Percentiles rank a stretch among this genome's conserved stretches.
phyloP scores from a whole-genome alignment of 2,797 vertebrate genomes.

The Momotus momota region DNA sequence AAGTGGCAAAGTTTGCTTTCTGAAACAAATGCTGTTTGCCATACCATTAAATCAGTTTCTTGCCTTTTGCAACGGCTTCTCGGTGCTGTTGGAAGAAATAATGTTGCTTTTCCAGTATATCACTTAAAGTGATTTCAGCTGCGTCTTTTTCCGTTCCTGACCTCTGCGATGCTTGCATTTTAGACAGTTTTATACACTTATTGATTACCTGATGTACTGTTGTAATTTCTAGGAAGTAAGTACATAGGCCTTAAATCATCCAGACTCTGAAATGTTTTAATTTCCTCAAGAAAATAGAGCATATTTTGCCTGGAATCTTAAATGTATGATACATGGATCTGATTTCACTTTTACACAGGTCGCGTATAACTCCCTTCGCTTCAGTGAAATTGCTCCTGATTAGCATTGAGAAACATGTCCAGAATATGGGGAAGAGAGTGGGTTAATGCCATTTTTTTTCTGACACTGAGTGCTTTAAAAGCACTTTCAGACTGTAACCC shows the following conservation, averaged over 20 bases:
- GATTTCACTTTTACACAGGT: constrained; percentile 1
- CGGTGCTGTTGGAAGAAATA: constrained; percentile 51
- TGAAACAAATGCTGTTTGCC: constrained; percentile 21
- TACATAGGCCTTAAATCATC: constrained; percentile 50
- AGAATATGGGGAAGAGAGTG: neutral
- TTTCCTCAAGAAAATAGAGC: constrained; percentile 63
- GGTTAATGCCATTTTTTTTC: constrained; percentile 57
- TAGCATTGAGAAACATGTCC: constrained; percentile 18
- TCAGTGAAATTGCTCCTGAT: constrained; percentile 36
- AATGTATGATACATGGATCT: neutral
- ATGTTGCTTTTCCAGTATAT: constrained; percentile 56
- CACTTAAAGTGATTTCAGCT: constrained; percentile 58
- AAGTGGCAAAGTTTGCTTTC: constrained; percentile 27
- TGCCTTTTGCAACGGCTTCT: constrained; percentile 33
- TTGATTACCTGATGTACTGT: constrained; percentile 62
- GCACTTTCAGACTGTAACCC: constrained; percentile 40
- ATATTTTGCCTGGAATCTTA: constrained; percentile 55
- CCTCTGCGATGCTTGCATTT: constrained; percentile 44
- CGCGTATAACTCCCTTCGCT: neutral
- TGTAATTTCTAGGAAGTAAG: constrained; percentile 65
- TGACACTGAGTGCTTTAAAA: constrained; percentile 56
- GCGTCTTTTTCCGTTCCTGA: constrained; percentile 39
- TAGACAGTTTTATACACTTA: constrained; percentile 56
- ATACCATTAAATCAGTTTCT: constrained; percentile 36
- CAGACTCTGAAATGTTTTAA: constrained; percentile 49